Conservation (phyloP, 2,888 invertebrate species). For the Erebia aethiops region DNA sequence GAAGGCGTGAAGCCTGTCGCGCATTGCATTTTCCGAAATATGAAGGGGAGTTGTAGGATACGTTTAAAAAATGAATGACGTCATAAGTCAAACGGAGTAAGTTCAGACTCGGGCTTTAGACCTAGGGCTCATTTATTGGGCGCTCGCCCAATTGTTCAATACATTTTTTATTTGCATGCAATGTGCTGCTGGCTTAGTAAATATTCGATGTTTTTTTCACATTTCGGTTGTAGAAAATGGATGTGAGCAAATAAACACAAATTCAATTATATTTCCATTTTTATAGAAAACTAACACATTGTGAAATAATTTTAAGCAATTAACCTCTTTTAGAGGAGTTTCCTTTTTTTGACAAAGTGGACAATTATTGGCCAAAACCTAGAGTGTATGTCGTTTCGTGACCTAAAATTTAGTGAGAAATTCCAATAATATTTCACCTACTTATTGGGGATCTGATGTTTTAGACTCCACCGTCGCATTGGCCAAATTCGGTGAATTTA, state of each 20-base stretch:
- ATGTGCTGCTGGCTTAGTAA: background rate
- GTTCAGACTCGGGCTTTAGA: too few species aligned
- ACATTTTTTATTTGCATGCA: background rate
- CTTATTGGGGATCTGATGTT: too few species aligned
- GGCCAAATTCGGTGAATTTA: too few species aligned
- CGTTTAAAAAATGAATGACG: too few species aligned
- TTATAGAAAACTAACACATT: conserved; percentile 1
- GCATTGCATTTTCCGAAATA: background rate
- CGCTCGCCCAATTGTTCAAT: background rate
- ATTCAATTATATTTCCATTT: conserved; percentile 7
- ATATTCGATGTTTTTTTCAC: background rate
- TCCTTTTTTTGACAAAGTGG: background rate
- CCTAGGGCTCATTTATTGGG: background rate
- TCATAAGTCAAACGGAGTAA: too few species aligned
- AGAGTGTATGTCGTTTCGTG: too few species aligned
- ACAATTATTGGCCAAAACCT: background rate
- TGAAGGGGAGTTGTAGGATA: too few species aligned
- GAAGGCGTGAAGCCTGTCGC: background rate
- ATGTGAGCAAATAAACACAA: background rate
- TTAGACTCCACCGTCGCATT: too few species aligned
- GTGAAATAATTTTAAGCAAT: background rate
- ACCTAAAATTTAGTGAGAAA: too few species aligned
- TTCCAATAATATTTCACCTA: too few species aligned
- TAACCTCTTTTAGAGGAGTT: too few species aligned
- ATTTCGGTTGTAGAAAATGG: background rate